Conservation (phyloP, 1,140 invertebrate genomes). For the Sitobion miscanthi region DNA sequence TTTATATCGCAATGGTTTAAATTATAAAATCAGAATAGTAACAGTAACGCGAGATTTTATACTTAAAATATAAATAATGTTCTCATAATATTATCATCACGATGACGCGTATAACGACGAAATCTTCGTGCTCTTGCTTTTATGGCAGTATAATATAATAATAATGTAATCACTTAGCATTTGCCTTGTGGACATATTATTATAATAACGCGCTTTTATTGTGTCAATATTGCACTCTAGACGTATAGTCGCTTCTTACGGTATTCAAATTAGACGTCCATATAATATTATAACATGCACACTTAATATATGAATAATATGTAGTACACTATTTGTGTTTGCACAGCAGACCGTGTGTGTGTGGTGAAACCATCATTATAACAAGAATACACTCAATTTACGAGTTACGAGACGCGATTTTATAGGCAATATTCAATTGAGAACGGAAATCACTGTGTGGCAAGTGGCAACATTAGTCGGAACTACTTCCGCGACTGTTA, state of each 20-base stretch:
- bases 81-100: not conserved
- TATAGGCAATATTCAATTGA: constrained; percentile 3
- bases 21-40: not conserved
- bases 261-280: not conserved
- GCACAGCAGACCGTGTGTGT: not conserved
- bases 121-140: not conserved
- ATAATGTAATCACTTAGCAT: not conserved
- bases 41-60: not conserved
- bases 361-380: not conserved
- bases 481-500: not conserved
- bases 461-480: not conserved
- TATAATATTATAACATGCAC: not conserved
- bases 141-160: not conserved
- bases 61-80: not conserved
- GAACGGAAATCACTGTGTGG: constrained; percentile 1
- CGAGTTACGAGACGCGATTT: not conserved
- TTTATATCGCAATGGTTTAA: too few species aligned
- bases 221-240: not conserved
- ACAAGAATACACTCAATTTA: not conserved
- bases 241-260: not conserved
- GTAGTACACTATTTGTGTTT: not conserved
- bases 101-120: not conserved
- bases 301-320: not conserved
- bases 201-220: not conserved
- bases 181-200: not conserved